A percentile compares a stretch with the other conserved stretches of the same genome.
phyloP scores from a whole-genome alignment of 2,888 invertebrate species.

The Drosophila imparisetae region DNA sequence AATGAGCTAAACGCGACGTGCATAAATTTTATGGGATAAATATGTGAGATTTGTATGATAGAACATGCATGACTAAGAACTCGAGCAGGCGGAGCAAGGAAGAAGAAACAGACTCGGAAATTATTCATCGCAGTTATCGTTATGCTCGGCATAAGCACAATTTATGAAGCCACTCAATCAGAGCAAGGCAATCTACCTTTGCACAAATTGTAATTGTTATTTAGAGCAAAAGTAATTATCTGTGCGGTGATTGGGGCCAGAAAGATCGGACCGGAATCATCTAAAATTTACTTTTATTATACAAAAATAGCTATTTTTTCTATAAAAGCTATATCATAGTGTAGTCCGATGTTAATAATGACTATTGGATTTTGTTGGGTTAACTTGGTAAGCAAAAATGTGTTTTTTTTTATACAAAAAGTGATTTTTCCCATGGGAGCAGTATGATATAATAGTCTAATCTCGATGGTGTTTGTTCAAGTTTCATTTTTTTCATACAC shows the following conservation, averaged over 20 bases:
- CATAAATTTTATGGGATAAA: constrained; percentile 69
- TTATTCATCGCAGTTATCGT: constrained; percentile 39
- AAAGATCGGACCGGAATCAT: not conserved
- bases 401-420: not conserved
- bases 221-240: not conserved
- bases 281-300: not conserved
- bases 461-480: not conserved
- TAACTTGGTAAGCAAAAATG: not conserved
- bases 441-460: not conserved
- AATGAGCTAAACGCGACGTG: constrained; percentile 63
- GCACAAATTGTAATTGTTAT: not conserved
- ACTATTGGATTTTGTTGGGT: not conserved
- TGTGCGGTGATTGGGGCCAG: not conserved
- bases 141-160: constrained; percentile 12
- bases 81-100: not conserved
- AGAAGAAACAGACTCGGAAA: constrained; percentile 12
- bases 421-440: not conserved
- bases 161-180: constrained; percentile 22
- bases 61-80: constrained; percentile 59
- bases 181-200: not conserved
- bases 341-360: not conserved
- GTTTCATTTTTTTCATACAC: accelerated
- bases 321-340: not conserved
- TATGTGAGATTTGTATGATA: constrained; percentile 54
- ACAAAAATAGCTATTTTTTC: not conserved